Evolutionary conservation across 2,797 vertebrate genomes (phyloP).

Genomic region (Pangasius macronema): DNA sequence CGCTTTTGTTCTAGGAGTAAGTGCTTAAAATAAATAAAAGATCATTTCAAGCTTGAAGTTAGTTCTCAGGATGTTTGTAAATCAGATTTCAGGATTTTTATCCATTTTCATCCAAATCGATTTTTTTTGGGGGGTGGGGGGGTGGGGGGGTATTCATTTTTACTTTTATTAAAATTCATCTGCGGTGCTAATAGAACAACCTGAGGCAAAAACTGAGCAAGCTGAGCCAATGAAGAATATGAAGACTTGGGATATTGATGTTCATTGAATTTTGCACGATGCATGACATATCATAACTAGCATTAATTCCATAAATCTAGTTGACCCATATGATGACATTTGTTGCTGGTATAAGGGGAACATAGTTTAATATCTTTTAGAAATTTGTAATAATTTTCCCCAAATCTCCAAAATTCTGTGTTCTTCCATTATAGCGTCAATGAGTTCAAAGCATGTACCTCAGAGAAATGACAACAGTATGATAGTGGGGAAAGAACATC

Average conservation of each 20-base stretch:
- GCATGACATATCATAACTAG: neutral
- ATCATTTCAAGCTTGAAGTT: neutral
- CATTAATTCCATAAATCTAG: neutral
- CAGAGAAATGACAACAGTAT: neutral
- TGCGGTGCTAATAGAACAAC: neutral
- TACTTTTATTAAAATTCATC: neutral
- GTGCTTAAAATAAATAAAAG: neutral
- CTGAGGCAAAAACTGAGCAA: neutral
- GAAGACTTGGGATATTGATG: neutral
- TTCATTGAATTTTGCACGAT: neutral
- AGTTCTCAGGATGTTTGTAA: no score
- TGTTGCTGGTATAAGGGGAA: neutral
- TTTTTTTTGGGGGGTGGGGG: no score
- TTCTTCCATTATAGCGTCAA: neutral
- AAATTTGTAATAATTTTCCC: neutral
- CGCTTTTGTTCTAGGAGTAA: neutral
- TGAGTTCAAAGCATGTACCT: neutral
- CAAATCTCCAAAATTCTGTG: neutral
- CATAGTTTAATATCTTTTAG: neutral
- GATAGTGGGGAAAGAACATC: no score
- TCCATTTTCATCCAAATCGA: neutral
- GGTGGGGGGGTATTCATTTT: no score
- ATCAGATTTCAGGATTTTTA: neutral
- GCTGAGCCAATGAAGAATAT: neutral
- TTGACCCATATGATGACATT: neutral